Percentiles rank a stretch among this genome's conserved stretches.
Conservation (phyloP, 1,140 invertebrate genomes). For the Drosophila nigrodunni region DNA sequence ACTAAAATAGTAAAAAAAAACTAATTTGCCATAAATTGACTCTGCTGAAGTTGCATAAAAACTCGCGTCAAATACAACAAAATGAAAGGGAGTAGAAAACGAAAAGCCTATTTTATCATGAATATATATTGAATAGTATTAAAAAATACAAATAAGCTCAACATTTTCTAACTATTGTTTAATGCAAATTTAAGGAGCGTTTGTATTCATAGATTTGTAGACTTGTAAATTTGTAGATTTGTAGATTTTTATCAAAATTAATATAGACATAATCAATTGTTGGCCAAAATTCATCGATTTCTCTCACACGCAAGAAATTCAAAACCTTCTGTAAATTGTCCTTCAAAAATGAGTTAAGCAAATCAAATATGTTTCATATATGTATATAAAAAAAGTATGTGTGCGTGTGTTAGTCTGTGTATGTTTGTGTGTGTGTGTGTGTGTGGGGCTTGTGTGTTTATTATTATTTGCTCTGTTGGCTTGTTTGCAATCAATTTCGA, state of each 20-base stretch:
- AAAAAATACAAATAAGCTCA: neutral
- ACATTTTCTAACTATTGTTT: neutral
- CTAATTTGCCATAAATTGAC: slow-evolving; percentile 50
- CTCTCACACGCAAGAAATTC: slow-evolving; percentile 49
- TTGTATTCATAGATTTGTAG: neutral
- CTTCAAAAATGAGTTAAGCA: slow-evolving; percentile 18
- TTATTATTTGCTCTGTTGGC: slow-evolving; percentile 36
- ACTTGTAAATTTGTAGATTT: too few relatives aligned
- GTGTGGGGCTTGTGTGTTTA: neutral
- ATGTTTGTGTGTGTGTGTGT: slow-evolving; percentile 1
- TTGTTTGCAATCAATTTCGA: slow-evolving; percentile 32
- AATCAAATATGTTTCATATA: slow-evolving; percentile 16
- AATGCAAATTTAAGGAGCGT: neutral
- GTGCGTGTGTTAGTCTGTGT: slow-evolving; percentile 12
- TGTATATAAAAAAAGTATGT: neutral
- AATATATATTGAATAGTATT: neutral
- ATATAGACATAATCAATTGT: neutral
- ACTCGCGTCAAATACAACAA: slow-evolving; percentile 47
- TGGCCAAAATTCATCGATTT: slow-evolving; percentile 49
- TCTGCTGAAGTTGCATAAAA: slow-evolving; percentile 82
- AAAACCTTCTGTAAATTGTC: slow-evolving; percentile 76
- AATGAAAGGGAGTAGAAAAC: neutral
- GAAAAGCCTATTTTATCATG: neutral
- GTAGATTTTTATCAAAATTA: neutral
- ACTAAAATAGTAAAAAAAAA: slow-evolving; percentile 61